These are phyloP conservation scores for Willisornis vidua DNA, from an alignment of 2,113 vertebrate species.

Conservation along the genomic window DNA sequence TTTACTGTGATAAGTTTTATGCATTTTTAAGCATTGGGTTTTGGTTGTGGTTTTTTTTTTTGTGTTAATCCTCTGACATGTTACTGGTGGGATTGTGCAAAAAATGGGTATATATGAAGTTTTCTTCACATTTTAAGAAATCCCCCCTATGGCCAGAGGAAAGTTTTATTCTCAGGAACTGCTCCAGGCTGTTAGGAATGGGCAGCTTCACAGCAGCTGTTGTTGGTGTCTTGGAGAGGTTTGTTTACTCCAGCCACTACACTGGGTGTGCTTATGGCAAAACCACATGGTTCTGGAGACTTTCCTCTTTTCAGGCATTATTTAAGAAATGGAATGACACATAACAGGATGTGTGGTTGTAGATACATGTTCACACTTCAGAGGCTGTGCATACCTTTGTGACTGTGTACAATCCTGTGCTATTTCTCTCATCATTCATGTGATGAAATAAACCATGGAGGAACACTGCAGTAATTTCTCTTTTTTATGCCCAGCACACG, in stretches of 20 bases:
- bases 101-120: not conserved
- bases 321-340: conserved; percentile 22
- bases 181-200: not conserved
- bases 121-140: not conserved
- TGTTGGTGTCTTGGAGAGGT: not conserved
- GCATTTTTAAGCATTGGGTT: not conserved
- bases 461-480: not conserved
- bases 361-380: not conserved
- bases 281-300: conserved; percentile 24
- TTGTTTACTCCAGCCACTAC: not conserved
- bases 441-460: conserved; percentile 22
- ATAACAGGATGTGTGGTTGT: conserved; percentile 40
- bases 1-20: not conserved
- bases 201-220: not conserved
- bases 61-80: not conserved
- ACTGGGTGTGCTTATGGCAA: not conserved
- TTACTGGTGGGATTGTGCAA: not conserved
- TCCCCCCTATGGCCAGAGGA: not conserved
- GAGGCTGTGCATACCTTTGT: not conserved
- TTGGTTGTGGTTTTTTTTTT: not conserved
- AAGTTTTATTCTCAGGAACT: not conserved
- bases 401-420: conserved; percentile 3
- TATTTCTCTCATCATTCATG: conserved; percentile 29
- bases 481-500: not conserved
- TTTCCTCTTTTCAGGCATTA: conserved; percentile 14